A percentile compares a stretch with the other conserved stretches of the same genome.
These are phyloP conservation scores for Batillaria attramentaria DNA, from an alignment of 1,140 invertebrate genomes.

Conservation along the genomic window DNA sequence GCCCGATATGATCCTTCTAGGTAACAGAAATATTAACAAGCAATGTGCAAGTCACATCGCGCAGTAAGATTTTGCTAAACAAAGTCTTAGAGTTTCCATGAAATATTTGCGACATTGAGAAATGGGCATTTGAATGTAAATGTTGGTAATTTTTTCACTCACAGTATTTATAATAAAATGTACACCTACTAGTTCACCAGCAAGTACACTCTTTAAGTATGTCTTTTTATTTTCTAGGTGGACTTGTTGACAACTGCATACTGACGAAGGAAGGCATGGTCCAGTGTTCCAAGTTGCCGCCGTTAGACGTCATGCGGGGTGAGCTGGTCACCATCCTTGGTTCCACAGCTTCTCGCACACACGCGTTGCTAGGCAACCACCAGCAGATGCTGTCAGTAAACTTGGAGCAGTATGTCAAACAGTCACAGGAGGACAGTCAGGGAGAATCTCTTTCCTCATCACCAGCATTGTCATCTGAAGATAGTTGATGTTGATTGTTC, in stretches of 20 bases:
- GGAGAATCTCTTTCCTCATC: neutral
- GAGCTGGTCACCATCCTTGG: slow-evolving; percentile 40
- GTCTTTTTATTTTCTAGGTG: slow-evolving; percentile 37
- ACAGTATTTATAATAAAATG: neutral
- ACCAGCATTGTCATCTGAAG: neutral
- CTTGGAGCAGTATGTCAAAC: slow-evolving; percentile 42
- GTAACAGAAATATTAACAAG: slow-evolving; percentile 24
- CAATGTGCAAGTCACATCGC: neutral
- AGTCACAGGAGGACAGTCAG: slow-evolving; percentile 18
- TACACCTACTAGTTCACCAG: neutral
- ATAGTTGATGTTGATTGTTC: slow-evolving; percentile 12
- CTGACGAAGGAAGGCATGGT: slow-evolving; percentile 37
- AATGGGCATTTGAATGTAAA: too few species aligned
- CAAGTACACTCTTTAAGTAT: neutral
- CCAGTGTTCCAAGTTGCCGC: slow-evolving; percentile 36
- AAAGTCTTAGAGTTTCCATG: too few species aligned
- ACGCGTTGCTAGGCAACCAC: slow-evolving; percentile 33
- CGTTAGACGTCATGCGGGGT: slow-evolving; percentile 37
- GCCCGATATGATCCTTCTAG: slow-evolving; percentile 40
- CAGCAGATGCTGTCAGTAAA: slow-evolving; percentile 39
- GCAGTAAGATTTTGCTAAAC: too few species aligned
- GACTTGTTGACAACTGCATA: slow-evolving; percentile 40
- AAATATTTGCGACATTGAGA: neutral
- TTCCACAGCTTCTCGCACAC: slow-evolving; percentile 33
- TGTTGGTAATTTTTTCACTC: neutral